Conservation (phyloP, 2,113 vertebrate genomes). For the Diadophis punctatus region DNA sequence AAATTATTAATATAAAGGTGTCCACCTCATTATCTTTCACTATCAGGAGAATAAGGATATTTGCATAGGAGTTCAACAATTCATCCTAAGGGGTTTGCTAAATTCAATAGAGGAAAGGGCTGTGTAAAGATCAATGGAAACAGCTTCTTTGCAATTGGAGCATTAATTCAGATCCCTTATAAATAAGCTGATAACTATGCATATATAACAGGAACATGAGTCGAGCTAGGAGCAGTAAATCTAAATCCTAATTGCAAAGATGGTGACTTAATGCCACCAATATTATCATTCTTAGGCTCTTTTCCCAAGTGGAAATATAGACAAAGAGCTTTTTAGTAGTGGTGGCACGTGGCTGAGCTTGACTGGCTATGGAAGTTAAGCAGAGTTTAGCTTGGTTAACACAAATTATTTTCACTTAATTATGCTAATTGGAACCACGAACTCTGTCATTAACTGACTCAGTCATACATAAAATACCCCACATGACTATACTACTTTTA, state of each 20-base stretch:
- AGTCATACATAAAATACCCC: not conserved
- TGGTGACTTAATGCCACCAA: not conserved
- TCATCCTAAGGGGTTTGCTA: not conserved
- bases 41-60: constrained; percentile 4
- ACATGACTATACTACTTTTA: not conserved
- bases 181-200: not conserved
- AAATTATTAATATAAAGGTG: not conserved
- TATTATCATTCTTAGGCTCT: not conserved
- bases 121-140: not conserved
- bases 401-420: not conserved
- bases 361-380: not conserved
- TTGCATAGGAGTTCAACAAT: not conserved
- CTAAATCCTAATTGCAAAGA: not conserved
- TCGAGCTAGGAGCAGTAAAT: not conserved
- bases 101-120: not conserved
- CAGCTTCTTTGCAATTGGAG: not conserved
- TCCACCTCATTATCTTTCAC: not conserved
- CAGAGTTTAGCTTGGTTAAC: not conserved
- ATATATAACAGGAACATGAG: not conserved
- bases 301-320: not conserved
- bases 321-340: not conserved
- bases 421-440: not conserved
- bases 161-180: not conserved
- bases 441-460: not conserved
- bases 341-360: not conserved